Evolutionary conservation across 2,888 invertebrate genomes (phyloP).

Genomic region (Drosophila cyrtoloma): DNA sequence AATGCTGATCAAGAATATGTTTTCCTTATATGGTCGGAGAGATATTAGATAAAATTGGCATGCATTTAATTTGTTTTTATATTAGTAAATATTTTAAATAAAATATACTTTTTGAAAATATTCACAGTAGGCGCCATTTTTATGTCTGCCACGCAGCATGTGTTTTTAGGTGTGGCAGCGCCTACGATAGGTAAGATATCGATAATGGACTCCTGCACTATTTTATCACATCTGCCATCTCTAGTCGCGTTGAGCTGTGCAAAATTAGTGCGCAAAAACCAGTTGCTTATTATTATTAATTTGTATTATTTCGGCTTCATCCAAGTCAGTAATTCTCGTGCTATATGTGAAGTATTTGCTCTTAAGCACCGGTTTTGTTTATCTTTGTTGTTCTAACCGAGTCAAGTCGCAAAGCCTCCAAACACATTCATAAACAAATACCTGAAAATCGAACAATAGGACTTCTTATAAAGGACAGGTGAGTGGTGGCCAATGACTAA

Average conservation of each 20-base stretch:
- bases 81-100: background rate
- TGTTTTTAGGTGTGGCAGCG: slow-evolving; percentile 34
- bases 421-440: background rate
- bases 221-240: slow-evolving; percentile 30
- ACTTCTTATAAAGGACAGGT: slow-evolving; percentile 25
- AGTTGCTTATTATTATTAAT: slow-evolving; percentile 18
- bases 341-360: background rate
- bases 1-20: background rate
- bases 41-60: background rate
- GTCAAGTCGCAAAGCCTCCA: background rate
- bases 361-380: slow-evolving; percentile 2
- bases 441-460: background rate
- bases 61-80: no score
- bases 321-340: slow-evolving; percentile 10
- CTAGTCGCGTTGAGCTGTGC: slow-evolving; percentile 54
- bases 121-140: slow-evolving; percentile 5
- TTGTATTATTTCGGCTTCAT: slow-evolving; percentile 11
- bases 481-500: slow-evolving; percentile 15
- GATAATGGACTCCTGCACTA: slow-evolving; percentile 4
- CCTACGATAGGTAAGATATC: slow-evolving; percentile 1
- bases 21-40: background rate
- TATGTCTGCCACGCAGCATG: no score
- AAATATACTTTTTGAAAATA: background rate
- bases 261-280: slow-evolving; percentile 60
- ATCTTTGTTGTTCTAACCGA: slow-evolving; percentile 1